Percentiles rank a stretch among this genome's conserved stretches.
Conservation (phyloP, 1,140 invertebrate genomes). For the Oscheius sp. region DNA sequence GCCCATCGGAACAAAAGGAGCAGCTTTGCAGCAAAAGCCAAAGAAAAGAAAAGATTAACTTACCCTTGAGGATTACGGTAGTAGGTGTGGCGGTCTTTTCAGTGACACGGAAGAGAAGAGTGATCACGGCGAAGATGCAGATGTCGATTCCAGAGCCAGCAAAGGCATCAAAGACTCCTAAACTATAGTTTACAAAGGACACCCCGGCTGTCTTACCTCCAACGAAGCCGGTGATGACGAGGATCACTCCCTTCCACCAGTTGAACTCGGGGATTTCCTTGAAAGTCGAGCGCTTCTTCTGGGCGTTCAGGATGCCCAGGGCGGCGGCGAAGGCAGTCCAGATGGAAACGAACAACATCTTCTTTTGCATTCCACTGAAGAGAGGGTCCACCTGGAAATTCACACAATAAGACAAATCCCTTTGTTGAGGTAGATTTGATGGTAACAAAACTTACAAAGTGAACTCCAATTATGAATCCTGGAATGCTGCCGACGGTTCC, state of each 20-base stretch:
- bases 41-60: background rate
- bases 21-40: too few species aligned
- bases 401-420: background rate
- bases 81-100: slow-evolving; percentile 49
- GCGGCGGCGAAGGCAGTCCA: slow-evolving; percentile 58
- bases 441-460: slow-evolving; percentile 30
- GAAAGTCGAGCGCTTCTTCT: slow-evolving; percentile 50
- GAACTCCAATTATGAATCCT: slow-evolving; percentile 49
- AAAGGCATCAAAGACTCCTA: slow-evolving; percentile 57
- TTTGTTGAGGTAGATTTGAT: background rate
- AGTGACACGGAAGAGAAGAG: slow-evolving; percentile 57
- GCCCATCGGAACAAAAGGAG: too few species aligned
- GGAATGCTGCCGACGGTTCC: slow-evolving; percentile 47
- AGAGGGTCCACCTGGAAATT: slow-evolving; percentile 42
- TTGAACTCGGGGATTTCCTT: slow-evolving; percentile 45
- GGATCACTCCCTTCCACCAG: slow-evolving; percentile 43
- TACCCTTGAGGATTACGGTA: slow-evolving; percentile 21
- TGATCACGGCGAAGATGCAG: slow-evolving; percentile 51
- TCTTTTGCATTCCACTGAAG: slow-evolving; percentile 46
- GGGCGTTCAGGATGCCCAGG: slow-evolving; percentile 47
- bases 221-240: slow-evolving; percentile 49
- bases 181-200: too few species aligned
- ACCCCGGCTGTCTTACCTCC: slow-evolving; percentile 39
- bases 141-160: slow-evolving; percentile 57
- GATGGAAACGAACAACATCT: slow-evolving; percentile 57